phyloP scores from a whole-genome alignment of 2,113 vertebrate species.

The Parotia lawesii region DNA sequence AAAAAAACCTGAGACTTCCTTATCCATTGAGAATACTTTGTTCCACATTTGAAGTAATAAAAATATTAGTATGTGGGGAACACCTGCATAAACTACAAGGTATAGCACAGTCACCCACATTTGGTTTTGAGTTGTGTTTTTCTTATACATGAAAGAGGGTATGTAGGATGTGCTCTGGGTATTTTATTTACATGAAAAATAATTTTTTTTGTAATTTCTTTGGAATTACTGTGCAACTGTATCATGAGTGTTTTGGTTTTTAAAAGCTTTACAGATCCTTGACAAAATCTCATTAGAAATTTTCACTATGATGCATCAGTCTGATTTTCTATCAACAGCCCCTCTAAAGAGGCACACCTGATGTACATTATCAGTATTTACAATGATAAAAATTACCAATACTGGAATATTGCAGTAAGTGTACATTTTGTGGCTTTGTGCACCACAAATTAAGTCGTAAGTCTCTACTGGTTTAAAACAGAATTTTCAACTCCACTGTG shows the following conservation, averaged over 20 bases:
- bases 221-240: not conserved
- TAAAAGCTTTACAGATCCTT: not conserved
- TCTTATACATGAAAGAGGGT: not conserved
- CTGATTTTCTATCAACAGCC: not conserved
- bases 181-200: not conserved
- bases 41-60: not conserved
- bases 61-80: not conserved
- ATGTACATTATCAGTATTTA: not conserved
- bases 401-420: not conserved
- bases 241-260: not conserved
- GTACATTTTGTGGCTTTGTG: not conserved
- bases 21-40: not conserved
- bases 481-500: not conserved
- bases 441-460: not conserved
- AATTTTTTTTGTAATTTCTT: not conserved
- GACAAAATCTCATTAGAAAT: not conserved
- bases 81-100: not conserved
- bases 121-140: not conserved
- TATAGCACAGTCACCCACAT: not conserved
- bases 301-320: not conserved
- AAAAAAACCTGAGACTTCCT: not conserved
- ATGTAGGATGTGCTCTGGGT: not conserved
- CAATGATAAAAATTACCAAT: not conserved
- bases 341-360: rapidly evolving
- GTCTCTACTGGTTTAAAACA: not conserved